These are phyloP conservation scores for Rhamphomyia laevipes DNA, from an alignment of 2,888 invertebrate species.

Conservation along the genomic window DNA sequence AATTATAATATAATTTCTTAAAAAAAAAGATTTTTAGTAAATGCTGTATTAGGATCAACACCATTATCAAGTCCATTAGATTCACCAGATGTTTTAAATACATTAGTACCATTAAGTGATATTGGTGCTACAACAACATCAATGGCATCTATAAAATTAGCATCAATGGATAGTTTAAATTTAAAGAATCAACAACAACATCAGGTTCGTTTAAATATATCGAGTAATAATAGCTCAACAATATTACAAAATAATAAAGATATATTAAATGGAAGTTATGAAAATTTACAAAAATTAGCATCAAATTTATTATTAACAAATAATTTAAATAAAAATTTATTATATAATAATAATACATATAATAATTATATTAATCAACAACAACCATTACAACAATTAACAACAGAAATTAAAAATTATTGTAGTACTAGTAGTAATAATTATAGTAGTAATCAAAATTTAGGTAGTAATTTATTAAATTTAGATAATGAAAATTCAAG, in stretches of 20 bases:
- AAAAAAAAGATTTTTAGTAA: conserved; percentile 59
- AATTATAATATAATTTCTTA: conserved; percentile 23
- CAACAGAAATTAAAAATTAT: conserved; percentile 10
- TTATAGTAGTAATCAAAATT: too few species aligned
- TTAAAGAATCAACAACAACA: conserved; percentile 26
- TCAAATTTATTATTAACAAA: conserved; percentile 23
- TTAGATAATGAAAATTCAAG: not conserved
- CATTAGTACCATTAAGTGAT: conserved; percentile 35
- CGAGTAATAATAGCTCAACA: conserved; percentile 12
- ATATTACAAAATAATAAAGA: conserved; percentile 21
- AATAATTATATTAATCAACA: conserved; percentile 18
- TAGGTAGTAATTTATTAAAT: too few species aligned
- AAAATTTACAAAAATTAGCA: conserved; percentile 35
- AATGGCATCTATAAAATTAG: conserved; percentile 35
- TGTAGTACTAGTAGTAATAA: too few species aligned
- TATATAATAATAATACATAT: not conserved
- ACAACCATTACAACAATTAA: conserved; percentile 19
- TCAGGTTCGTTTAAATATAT: conserved; percentile 46
- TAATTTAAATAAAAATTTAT: not conserved
- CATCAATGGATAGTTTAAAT: conserved; percentile 37
- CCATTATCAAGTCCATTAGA: conserved; percentile 74
- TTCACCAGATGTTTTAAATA: conserved; percentile 55
- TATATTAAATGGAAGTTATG: conserved; percentile 30
- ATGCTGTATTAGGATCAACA: conserved; percentile 66
- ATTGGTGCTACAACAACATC: conserved; percentile 35